phyloP scores from a whole-genome alignment of 2,797 vertebrate genomes.

The Lateolabrax maculatus region DNA sequence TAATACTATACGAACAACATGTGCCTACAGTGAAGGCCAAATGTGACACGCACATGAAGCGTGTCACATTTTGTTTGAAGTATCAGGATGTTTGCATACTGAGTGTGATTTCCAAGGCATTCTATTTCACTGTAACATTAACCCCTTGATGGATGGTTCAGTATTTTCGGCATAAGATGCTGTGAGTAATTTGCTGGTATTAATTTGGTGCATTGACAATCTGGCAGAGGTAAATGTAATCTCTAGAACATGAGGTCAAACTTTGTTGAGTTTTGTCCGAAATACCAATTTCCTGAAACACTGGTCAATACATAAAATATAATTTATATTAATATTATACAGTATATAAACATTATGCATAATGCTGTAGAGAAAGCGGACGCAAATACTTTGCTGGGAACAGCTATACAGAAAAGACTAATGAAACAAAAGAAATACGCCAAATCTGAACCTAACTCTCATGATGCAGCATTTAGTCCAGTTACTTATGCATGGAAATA shows the following conservation, averaged over 20 bases:
- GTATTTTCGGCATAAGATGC: not conserved
- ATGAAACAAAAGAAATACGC: not conserved
- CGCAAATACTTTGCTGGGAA: not conserved
- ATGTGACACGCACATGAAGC: no score
- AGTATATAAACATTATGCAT: not conserved
- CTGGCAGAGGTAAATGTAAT: not conserved
- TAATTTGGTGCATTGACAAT: not conserved
- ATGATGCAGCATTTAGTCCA: not conserved
- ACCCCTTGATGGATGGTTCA: not conserved
- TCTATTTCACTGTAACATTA: not conserved
- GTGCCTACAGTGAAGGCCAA: conserved; percentile 1
- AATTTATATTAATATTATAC: not conserved
- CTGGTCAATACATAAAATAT: not conserved
- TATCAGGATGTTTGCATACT: not conserved
- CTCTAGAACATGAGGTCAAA: not conserved
- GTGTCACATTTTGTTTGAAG: not conserved
- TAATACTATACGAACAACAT: not conserved
- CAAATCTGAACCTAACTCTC: not conserved
- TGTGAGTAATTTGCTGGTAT: not conserved
- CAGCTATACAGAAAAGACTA: not conserved
- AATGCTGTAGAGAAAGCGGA: not conserved
- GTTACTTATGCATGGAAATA: not conserved
- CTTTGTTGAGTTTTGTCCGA: not conserved
- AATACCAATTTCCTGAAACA: not conserved
- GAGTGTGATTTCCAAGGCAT: not conserved